A percentile compares a stretch with the other conserved stretches of the same genome.
phyloP scores from a whole-genome alignment of 2,888 invertebrate species.

The Tenthredo distinguenda region DNA sequence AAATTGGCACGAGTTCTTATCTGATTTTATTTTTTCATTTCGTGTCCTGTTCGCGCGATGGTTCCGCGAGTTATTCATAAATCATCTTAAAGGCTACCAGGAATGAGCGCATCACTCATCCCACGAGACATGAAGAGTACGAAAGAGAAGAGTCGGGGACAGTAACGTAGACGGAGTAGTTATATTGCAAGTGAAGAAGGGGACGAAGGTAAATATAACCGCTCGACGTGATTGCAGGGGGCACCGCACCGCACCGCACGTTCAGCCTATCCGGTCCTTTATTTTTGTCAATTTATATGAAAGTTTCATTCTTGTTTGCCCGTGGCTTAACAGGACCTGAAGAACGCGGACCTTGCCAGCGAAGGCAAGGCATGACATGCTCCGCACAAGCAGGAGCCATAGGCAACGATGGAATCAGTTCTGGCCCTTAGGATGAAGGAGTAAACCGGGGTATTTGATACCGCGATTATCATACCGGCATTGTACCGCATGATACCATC shows the following conservation, averaged over 20 bases:
- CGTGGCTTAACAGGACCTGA: neutral
- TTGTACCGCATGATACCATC: slow-evolving; percentile 39
- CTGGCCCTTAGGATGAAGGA: slow-evolving; percentile 22
- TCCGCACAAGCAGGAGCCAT: slow-evolving; percentile 12
- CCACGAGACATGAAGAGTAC: neutral
- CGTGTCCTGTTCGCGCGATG: neutral
- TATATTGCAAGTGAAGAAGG: slow-evolving; percentile 25
- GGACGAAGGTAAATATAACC: slow-evolving; percentile 35
- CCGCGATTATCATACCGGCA: slow-evolving; percentile 35
- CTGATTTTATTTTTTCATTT: neutral
- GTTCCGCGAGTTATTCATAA: neutral
- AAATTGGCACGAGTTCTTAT: neutral
- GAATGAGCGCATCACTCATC: slow-evolving; percentile 26
- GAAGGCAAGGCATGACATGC: neutral
- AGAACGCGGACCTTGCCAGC: neutral
- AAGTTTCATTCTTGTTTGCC: slow-evolving; percentile 33
- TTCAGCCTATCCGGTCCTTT: slow-evolving; percentile 32
- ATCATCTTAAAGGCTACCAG: slow-evolving; percentile 9
- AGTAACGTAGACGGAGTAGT: slow-evolving; percentile 24
- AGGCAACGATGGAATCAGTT: slow-evolving; percentile 26
- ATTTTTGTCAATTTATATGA: slow-evolving; percentile 41
- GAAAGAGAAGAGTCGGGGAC: slow-evolving; percentile 10
- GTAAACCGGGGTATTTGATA: slow-evolving; percentile 17
- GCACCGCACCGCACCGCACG: neutral
- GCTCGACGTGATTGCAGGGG: slow-evolving; percentile 39